Evolutionary conservation across 2,113 vertebrate species (phyloP).

Genomic region (Felis chaus): DNA sequence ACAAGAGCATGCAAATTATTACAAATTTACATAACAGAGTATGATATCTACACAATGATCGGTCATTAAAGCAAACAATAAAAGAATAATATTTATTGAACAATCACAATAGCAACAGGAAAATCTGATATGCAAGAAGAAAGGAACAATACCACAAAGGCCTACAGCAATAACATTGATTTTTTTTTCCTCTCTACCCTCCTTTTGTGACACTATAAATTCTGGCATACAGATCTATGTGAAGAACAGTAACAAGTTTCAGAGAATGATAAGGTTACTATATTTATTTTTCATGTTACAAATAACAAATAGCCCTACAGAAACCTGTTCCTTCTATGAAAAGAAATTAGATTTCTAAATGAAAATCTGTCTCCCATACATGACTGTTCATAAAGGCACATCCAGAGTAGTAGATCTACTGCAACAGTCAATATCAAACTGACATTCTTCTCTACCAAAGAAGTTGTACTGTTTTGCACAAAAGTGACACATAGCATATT

Average conservation of each 20-base stretch:
- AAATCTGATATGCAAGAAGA: conserved; percentile 34
- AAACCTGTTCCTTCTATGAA: conserved; percentile 26
- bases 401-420: not conserved
- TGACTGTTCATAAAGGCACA: conserved; percentile 40
- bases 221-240: conserved; percentile 21
- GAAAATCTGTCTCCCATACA: conserved; percentile 18
- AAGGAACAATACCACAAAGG: conserved; percentile 40
- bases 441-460: conserved; percentile 44
- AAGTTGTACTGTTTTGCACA: not conserved
- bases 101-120: not conserved
- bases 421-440: conserved; percentile 14
- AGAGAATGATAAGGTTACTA: conserved; percentile 21
- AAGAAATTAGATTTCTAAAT: conserved; percentile 42
- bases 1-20: not conserved
- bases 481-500: not conserved
- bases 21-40: not conserved
- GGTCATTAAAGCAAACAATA: conserved; percentile 38
- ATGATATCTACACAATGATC: not conserved
- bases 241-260: conserved; percentile 23
- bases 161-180: not conserved
- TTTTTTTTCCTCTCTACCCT: not conserved
- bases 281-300: conserved; percentile 43
- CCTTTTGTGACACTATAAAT: conserved; percentile 8
- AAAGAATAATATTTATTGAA: conserved; percentile 23
- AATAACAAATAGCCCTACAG: conserved; percentile 6